Evolutionary conservation across 2,113 vertebrate species (phyloP).

Genomic region (western clawed frog (Xenopus tropicalis)): DNA sequence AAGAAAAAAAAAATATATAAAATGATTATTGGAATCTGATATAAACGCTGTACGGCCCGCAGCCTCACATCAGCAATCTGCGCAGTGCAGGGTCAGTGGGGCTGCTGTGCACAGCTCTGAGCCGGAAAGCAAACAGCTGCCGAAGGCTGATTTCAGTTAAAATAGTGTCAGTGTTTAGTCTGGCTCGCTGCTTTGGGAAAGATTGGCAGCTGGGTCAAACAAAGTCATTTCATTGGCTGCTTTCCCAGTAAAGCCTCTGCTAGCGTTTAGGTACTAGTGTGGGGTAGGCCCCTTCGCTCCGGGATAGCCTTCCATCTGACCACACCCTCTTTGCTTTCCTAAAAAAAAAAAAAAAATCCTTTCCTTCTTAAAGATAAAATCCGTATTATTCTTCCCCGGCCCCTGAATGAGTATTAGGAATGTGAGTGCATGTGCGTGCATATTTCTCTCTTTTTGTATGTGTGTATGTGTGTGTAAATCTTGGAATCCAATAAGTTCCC

Average conservation of each 20-base stretch:
- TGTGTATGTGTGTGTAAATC: no score
- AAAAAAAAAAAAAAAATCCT: conserved; percentile 42
- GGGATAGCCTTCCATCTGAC: conserved; percentile 78
- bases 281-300: conserved; percentile 70
- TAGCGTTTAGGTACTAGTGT: conserved; percentile 80
- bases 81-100: conserved; percentile 60
- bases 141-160: conserved; percentile 82
- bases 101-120: conserved; percentile 71
- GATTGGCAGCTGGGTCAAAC: conserved; percentile 95
- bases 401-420: conserved; percentile 65
- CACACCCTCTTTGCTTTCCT: conserved; percentile 71
- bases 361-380: conserved; percentile 67
- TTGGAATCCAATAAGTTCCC: conserved; percentile 60
- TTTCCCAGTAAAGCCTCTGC: conserved; percentile 80
- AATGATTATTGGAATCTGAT: neutral
- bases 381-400: conserved; percentile 62
- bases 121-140: conserved; percentile 79
- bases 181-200: conserved; percentile 85
- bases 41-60: neutral
- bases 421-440: conserved; percentile 19
- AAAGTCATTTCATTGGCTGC: conserved; percentile 84
- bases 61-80: neutral
- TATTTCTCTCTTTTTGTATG: conserved; percentile 57
- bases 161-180: conserved; percentile 90
- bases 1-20: neutral